phyloP scores from a whole-genome alignment of 2,797 vertebrate genomes.

The Gymnothorax reevesii region DNA sequence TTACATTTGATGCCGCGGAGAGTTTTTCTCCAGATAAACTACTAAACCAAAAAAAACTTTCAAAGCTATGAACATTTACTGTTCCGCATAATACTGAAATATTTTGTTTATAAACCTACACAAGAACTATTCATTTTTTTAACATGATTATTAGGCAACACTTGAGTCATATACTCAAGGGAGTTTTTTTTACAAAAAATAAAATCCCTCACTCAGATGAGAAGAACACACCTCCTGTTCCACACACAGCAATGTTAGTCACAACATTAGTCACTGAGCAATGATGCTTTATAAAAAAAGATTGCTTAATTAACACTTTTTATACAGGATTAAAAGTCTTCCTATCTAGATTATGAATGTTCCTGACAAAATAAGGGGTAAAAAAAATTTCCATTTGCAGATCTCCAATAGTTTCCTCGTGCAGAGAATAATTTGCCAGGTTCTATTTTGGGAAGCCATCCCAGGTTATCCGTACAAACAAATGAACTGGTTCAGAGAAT shows the following conservation, averaged over 20 bases:
- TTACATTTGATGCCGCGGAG: constrained; percentile 5
- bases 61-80: constrained; percentile 8
- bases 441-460: neutral
- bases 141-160: neutral
- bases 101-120: constrained; percentile 22
- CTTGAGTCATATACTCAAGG: neutral
- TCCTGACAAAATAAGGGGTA: neutral
- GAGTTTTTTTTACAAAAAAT: constrained; percentile 8
- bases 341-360: neutral
- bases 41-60: constrained; percentile 1
- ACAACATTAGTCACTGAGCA: neutral
- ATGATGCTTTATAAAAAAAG: constrained; percentile 13
- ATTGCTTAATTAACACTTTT: constrained; percentile 21
- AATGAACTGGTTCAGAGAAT: neutral
- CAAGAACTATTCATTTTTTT: neutral
- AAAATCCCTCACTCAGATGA: neutral
- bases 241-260: neutral
- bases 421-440: neutral
- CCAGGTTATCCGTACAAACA: neutral
- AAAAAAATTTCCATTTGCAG: neutral
- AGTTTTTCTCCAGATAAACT: constrained; percentile 19
- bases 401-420: neutral
- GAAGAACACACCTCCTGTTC: neutral
- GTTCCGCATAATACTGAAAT: constrained; percentile 8
- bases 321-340: neutral